Conservation (phyloP, 2,888 invertebrate species). For the Crepidodera aurea region DNA sequence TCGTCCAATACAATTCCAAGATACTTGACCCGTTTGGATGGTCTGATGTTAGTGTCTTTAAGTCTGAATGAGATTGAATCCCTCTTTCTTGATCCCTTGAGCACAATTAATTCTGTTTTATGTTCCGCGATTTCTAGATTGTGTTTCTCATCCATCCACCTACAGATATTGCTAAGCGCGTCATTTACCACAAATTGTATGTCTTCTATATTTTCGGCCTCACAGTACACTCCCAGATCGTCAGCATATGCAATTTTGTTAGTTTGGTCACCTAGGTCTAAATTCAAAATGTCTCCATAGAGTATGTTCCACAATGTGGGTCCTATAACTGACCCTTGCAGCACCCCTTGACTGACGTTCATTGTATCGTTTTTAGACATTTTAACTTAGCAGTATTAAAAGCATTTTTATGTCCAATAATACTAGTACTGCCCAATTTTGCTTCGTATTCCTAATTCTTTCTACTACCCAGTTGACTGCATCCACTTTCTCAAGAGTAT, state of each 20-base stretch:
- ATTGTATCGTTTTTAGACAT: neutral
- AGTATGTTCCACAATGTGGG: neutral
- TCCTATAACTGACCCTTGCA: constrained; percentile 7
- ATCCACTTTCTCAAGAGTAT: no score
- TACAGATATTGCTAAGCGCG: no score
- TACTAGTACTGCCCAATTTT: no score
- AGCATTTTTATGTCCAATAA: neutral
- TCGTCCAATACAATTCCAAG: neutral
- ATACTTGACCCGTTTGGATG: neutral
- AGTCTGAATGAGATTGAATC: neutral
- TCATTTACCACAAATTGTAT: no score
- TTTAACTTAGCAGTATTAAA: neutral
- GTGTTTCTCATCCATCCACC: neutral
- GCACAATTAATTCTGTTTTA: neutral
- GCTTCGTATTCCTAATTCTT: no score
- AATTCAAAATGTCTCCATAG: neutral
- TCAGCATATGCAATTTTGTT: neutral
- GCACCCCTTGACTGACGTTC: neutral
- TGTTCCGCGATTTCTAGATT: neutral
- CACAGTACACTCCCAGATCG: neutral
- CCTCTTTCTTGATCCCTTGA: neutral
- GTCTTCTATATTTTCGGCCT: neutral
- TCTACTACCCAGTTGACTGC: no score
- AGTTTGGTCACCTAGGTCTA: neutral
- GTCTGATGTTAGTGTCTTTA: neutral